Base-by-base conservation (phyloP, 2,888 invertebrate genomes). In the Acheta domesticus region DNA sequence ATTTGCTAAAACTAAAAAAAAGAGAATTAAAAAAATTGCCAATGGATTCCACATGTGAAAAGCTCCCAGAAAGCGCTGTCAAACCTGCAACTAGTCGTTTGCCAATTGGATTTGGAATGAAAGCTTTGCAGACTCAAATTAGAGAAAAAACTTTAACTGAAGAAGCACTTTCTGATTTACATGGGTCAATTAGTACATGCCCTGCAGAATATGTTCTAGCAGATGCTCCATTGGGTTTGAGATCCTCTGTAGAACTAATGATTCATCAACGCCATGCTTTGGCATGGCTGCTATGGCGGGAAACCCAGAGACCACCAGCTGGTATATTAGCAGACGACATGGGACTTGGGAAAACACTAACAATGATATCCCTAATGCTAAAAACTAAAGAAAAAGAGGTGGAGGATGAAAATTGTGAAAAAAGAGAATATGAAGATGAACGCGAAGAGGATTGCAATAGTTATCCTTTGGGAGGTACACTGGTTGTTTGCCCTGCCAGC, bases 401-500 rank as follows among this genome's bases (percentile, higher is more conserved):
- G 0, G 19, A 50, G 50, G 23, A 62, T 16, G 62, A 62, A 62
- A 62, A 81, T 81, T 84, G 79, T 77, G 76, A 79, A 21, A 14
- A 20, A 48, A 74, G 14, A n/a, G 75, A 76, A 2, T 2, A 49
- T 73, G 86, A 88, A 8, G n/a, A n/a, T n/a, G n/a, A n/a, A n/a
- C 83, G 83, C 3, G 84, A 85, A 74, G 75, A 49, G 48, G 62
- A 77, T 49, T n/a, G 49, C n/a, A 62, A 75, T 20, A 77, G 48
- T 0, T 48, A 12, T 16, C 48, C 48, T 48, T 16, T 86, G 62
- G 94, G 93, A 16, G 93, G 93, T 23, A 96, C 95, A 0, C 88
- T 99, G n/a, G 93, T 99, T 0, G 91, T 99, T 2, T 96, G 97
- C 84, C 98, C 98, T 0, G 96, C 98, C 3, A 96, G 96, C 75